Evolutionary conservation across 2,797 vertebrate genomes (phyloP).

Genomic region (Danio aesculapii): DNA sequence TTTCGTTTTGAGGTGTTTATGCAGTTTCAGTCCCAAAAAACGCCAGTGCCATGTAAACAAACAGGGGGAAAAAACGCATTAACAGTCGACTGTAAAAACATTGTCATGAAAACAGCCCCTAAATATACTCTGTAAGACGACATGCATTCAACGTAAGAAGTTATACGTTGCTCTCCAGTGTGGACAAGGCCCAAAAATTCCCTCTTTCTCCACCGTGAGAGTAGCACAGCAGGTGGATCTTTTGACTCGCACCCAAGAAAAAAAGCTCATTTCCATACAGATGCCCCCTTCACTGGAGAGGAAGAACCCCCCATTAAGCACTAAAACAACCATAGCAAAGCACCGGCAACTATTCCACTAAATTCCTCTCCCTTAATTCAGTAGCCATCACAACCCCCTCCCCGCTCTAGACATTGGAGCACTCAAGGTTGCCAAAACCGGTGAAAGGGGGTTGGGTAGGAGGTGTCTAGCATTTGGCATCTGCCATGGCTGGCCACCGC

Average conservation of each 20-base stretch:
- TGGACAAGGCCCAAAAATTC: constrained; percentile 1
- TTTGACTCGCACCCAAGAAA: constrained; percentile 84
- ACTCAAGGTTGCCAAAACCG: constrained; percentile 58
- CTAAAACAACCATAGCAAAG: constrained; percentile 47
- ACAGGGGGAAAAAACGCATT: no score
- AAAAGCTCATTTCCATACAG: constrained; percentile 84
- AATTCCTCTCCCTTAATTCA: constrained; percentile 53
- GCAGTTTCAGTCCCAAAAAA: no score
- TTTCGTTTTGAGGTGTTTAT: no score
- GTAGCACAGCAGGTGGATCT: constrained; percentile 82
- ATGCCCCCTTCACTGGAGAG: constrained; percentile 79
- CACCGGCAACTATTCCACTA: constrained; percentile 24
- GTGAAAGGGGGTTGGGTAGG: constrained; percentile 57
- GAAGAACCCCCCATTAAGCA: constrained; percentile 61
- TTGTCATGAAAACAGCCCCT: no score
- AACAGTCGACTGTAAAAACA: no score
- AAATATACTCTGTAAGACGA: no score
- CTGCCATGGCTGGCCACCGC: constrained; percentile 35
- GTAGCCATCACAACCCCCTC: constrained; percentile 55
- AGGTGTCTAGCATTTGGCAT: constrained; percentile 53
- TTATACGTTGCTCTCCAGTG: not conserved
- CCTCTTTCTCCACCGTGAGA: constrained; percentile 45
- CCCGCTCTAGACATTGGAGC: constrained; percentile 55
- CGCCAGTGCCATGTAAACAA: no score
- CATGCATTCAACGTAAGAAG: no score